Conservation (phyloP, 1,140 invertebrate genomes). For the Schlechtendalia chinensis region DNA sequence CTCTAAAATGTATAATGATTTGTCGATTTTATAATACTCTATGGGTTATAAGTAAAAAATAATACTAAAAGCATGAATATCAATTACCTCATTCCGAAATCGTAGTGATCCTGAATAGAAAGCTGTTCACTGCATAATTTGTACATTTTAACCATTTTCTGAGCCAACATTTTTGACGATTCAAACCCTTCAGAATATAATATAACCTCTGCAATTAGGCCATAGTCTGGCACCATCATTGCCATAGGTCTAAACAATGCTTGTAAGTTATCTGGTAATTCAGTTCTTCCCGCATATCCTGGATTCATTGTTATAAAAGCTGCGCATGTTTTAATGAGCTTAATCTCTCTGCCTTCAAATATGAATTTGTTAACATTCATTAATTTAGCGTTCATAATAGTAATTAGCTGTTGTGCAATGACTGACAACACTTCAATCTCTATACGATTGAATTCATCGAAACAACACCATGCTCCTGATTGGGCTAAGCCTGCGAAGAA, state of each 20-base stretch:
- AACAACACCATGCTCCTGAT: conserved; percentile 87
- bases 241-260: conserved; percentile 83
- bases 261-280: conserved; percentile 79
- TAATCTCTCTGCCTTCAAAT: conserved; percentile 88
- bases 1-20: conserved; percentile 54
- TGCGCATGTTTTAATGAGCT: conserved; percentile 78
- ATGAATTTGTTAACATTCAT: conserved; percentile 69
- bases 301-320: conserved; percentile 91
- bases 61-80: background rate
- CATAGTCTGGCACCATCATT: conserved; percentile 92
- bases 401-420: conserved; percentile 79
- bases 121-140: conserved; percentile 88
- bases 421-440: conserved; percentile 88
- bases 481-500: conserved; percentile 85
- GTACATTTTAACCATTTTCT: conserved; percentile 91
- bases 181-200: conserved; percentile 91
- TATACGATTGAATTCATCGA: conserved; percentile 89
- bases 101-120: conserved; percentile 90
- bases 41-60: too few relatives aligned
- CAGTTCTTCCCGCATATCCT: conserved; percentile 83
- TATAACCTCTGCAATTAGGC: conserved; percentile 89
- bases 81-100: conserved; percentile 77
- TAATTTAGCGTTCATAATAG: conserved; percentile 73
- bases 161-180: conserved; percentile 76
- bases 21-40: background rate